Percentiles rank a stretch among this genome's conserved stretches.
Evolutionary conservation across 2,797 vertebrate species (phyloP).

Genomic region (Pseudomugil tenellus): DNA sequence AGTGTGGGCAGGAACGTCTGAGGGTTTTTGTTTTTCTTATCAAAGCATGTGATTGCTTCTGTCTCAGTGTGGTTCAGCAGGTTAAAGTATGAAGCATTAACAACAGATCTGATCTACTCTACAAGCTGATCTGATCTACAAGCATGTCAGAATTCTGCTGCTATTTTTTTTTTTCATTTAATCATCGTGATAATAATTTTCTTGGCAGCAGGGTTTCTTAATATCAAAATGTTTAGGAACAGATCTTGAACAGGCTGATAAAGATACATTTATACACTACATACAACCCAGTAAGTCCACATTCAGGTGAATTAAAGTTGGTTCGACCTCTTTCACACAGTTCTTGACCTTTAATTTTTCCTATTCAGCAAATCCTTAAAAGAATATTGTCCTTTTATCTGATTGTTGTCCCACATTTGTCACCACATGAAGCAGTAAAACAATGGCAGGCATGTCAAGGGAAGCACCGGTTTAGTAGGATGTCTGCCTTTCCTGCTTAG

Average conservation of each 20-base stretch:
- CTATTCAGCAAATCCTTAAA: not conserved
- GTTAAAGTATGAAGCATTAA: not conserved
- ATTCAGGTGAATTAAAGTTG: not conserved
- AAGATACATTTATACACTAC: not conserved
- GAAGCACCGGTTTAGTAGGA: conserved; percentile 19
- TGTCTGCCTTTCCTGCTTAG: conserved; percentile 36
- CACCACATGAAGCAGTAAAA: conserved; percentile 19
- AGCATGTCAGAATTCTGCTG: too few relatives aligned
- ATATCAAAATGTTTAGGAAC: not conserved
- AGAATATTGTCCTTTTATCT: not conserved
- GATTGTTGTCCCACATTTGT: conserved; percentile 16
- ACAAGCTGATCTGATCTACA: too few relatives aligned
- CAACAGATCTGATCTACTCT: not conserved
- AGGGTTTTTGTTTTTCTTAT: not conserved
- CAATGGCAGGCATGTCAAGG: conserved; percentile 15
- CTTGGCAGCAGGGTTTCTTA: too few relatives aligned
- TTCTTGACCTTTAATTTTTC: not conserved
- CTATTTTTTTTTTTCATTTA: too few relatives aligned
- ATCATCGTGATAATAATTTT: too few relatives aligned
- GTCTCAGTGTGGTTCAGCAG: not conserved
- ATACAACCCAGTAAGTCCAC: not conserved
- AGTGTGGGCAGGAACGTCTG: fast-evolving
- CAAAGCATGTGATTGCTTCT: not conserved
- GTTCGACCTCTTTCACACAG: not conserved
- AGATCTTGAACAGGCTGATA: not conserved